phyloP scores from a whole-genome alignment of 2,113 vertebrate species.

The Furnarius figulus region DNA sequence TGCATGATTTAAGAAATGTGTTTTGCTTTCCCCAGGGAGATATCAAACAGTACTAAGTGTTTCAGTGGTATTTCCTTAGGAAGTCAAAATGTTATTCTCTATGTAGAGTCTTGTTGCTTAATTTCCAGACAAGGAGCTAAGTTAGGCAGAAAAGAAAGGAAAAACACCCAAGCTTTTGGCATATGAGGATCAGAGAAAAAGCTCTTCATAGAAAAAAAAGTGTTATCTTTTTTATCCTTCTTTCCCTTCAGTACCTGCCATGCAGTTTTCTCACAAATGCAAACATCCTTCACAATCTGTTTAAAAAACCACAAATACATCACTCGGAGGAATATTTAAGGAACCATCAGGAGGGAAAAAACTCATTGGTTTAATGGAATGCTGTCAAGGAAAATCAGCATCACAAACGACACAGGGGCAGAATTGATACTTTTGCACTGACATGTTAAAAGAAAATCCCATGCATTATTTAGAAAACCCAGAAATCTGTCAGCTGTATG shows the following conservation, averaged over 20 bases:
- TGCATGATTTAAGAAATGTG: slow-evolving; percentile 61
- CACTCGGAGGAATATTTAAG: slow-evolving; percentile 79
- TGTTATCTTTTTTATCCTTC: slow-evolving; percentile 56
- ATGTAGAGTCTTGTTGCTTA: slow-evolving; percentile 46
- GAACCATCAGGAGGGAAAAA: slow-evolving; percentile 74
- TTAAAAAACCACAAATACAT: slow-evolving; percentile 77
- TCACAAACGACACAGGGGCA: slow-evolving; percentile 79
- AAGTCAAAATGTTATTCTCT: slow-evolving; percentile 65
- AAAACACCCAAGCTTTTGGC: slow-evolving; percentile 2
- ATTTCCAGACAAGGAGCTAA: slow-evolving; percentile 34
- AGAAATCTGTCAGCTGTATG: slow-evolving; percentile 82
- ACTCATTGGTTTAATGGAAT: slow-evolving; percentile 88
- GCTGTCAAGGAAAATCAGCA: slow-evolving; percentile 85
- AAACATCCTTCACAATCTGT: slow-evolving; percentile 76
- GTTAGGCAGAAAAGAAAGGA: slow-evolving; percentile 31
- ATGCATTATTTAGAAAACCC: slow-evolving; percentile 87
- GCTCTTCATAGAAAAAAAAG: neutral
- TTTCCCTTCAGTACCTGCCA: slow-evolving; percentile 52
- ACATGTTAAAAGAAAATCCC: slow-evolving; percentile 86
- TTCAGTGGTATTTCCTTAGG: slow-evolving; percentile 66
- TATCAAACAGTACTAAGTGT: slow-evolving; percentile 66
- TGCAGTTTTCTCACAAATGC: slow-evolving; percentile 72
- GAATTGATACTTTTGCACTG: slow-evolving; percentile 85
- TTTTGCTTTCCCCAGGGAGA: slow-evolving; percentile 62
- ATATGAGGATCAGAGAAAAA: slow-evolving; percentile 44